Evolutionary conservation across 2,888 invertebrate species (phyloP).

Genomic region (Gisinianus flammeolus): DNA sequence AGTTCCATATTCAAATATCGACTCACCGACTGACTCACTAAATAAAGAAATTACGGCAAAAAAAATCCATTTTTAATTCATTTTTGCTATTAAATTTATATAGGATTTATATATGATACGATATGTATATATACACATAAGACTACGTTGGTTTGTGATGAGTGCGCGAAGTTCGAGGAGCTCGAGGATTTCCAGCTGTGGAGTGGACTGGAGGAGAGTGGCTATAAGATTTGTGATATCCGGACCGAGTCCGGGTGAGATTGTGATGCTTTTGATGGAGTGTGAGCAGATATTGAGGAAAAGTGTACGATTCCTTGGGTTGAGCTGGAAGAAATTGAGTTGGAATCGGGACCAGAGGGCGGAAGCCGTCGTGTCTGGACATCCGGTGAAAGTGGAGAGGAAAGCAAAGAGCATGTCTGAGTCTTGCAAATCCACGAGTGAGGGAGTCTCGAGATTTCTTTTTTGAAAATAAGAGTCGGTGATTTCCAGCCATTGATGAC

Average conservation of each 20-base stretch:
- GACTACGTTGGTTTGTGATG: not conserved
- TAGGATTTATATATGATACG: too few relatives aligned
- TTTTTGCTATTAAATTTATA: not conserved
- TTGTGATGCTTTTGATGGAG: not conserved
- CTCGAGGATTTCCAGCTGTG: not conserved
- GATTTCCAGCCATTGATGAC: not conserved
- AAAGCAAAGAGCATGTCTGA: not conserved
- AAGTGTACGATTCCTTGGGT: not conserved
- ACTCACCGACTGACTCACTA: constrained; percentile 33
- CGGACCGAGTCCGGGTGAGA: not conserved
- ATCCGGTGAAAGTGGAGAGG: not conserved
- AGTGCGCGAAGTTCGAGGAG: not conserved
- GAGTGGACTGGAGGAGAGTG: not conserved
- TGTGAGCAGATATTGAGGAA: not conserved
- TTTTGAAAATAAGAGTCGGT: not conserved
- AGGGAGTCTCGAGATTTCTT: not conserved
- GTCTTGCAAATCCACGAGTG: not conserved
- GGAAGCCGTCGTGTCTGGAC: not conserved
- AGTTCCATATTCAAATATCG: constrained; percentile 25
- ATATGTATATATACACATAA: too few relatives aligned
- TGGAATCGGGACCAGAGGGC: not conserved
- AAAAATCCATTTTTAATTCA: not conserved
- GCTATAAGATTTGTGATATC: not conserved
- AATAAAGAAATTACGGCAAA: not conserved
- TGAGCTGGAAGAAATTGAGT: not conserved